Conservation (phyloP, 2,888 invertebrate genomes). For the Tenthredo distinguenda region DNA sequence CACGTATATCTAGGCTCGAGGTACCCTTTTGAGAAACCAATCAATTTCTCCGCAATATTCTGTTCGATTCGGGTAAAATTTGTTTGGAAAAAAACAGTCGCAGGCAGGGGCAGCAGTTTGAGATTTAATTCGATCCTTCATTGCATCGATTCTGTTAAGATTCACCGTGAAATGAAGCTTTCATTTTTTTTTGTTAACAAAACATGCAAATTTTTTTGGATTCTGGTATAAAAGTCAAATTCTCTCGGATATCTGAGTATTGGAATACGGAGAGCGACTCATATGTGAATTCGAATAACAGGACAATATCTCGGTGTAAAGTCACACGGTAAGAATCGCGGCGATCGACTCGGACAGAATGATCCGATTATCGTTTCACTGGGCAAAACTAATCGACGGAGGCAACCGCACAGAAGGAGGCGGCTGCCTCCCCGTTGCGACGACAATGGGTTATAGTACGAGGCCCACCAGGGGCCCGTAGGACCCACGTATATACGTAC, state of each 20-base stretch:
- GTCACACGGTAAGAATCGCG: conserved; percentile 44
- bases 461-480: conserved; percentile 39
- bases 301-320: neutral
- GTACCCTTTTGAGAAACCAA: too few species aligned
- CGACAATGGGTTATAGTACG: conserved; percentile 45
- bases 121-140: too few species aligned
- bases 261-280: neutral
- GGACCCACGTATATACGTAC: neutral
- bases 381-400: conserved; percentile 50
- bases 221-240: neutral
- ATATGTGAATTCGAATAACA: neutral
- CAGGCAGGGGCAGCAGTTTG: too few species aligned
- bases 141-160: too few species aligned
- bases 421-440: conserved; percentile 37
- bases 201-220: too few species aligned
- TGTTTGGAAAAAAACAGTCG: too few species aligned
- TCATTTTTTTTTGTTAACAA: too few species aligned
- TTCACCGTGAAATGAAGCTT: too few species aligned
- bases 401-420: conserved; percentile 51
- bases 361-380: conserved; percentile 66
- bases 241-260: neutral
- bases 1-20: too few species aligned
- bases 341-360: conserved; percentile 63
- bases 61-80: too few species aligned
- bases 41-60: too few species aligned